These are phyloP conservation scores for Cynoglossus semilaevis DNA, from an alignment of 2,113 vertebrate genomes.

Conservation along the genomic window DNA sequence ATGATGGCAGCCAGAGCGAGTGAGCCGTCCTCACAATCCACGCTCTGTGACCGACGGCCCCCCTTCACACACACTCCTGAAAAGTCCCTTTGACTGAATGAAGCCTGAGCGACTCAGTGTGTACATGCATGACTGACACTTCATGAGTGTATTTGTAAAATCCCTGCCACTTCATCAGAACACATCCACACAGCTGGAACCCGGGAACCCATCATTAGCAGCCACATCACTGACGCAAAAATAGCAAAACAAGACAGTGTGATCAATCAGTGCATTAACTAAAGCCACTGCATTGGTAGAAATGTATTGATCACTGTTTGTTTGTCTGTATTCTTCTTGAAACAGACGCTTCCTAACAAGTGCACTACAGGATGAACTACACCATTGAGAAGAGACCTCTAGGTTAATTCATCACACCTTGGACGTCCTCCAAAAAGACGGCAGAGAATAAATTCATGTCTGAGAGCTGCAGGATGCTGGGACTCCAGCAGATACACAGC, in stretches of 20 bases:
- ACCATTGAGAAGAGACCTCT: constrained; percentile 19
- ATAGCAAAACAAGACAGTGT: neutral
- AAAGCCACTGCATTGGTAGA: constrained; percentile 9
- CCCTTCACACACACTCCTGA: constrained; percentile 59
- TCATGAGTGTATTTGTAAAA: constrained; percentile 9
- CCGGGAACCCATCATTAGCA: too few relatives aligned
- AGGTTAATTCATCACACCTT: constrained; percentile 53
- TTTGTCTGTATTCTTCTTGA: constrained; percentile 14
- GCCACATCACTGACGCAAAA: constrained; percentile 1
- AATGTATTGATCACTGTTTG: constrained; percentile 23
- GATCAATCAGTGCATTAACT: constrained; percentile 1
- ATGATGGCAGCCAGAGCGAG: constrained; percentile 56
- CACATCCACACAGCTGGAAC: too few relatives aligned
- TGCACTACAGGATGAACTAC: constrained; percentile 21
- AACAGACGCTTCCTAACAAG: constrained; percentile 20
- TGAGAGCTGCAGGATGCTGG: constrained; percentile 45
- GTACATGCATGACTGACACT: constrained; percentile 36
- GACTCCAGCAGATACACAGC: constrained; percentile 54
- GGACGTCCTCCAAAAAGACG: constrained; percentile 65
- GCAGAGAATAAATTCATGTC: constrained; percentile 53
- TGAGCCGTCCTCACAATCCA: constrained; percentile 64
- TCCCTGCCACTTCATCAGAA: constrained; percentile 1
- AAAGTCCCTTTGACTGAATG: constrained; percentile 61
- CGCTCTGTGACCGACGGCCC: constrained; percentile 64
- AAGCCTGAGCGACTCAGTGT: constrained; percentile 27